These are phyloP conservation scores for Oscheius sp. DNA, from an alignment of 2,888 invertebrate species.

Conservation along the genomic window DNA sequence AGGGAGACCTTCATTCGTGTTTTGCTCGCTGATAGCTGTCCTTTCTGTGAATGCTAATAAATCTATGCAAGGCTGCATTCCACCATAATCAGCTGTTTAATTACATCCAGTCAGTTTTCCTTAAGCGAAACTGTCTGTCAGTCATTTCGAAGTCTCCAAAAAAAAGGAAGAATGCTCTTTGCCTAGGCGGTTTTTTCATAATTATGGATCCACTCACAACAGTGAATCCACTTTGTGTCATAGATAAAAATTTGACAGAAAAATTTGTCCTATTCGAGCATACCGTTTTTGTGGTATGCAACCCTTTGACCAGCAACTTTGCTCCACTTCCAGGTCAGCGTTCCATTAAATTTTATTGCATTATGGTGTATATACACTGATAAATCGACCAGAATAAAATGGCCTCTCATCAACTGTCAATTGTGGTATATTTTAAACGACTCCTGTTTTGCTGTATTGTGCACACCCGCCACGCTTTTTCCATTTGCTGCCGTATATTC, in stretches of 20 bases:
- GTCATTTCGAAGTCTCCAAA: too few species aligned
- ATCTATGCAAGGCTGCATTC: too few species aligned
- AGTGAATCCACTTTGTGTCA: neutral
- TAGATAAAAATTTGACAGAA: neutral
- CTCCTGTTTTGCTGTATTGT: neutral
- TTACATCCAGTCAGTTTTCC: too few species aligned
- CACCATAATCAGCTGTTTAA: too few species aligned
- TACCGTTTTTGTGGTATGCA: slow-evolving; percentile 4
- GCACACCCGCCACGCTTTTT: neutral
- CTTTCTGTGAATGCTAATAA: too few species aligned
- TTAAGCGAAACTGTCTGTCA: too few species aligned
- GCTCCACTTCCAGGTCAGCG: neutral
- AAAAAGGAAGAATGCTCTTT: too few species aligned
- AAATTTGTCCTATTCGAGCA: neutral
- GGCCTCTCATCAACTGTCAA: slow-evolving; percentile 15
- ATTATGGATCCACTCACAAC: too few species aligned
- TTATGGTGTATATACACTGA: slow-evolving; percentile 1
- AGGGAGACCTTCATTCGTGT: too few species aligned
- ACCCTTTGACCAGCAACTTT: neutral
- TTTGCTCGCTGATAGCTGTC: too few species aligned
- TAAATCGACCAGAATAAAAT: neutral
- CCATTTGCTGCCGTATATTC: neutral
- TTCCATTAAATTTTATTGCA: neutral
- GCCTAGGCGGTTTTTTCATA: too few species aligned
- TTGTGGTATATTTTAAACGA: neutral